Evolutionary conservation across 2,888 invertebrate species (phyloP).

Genomic region (Drosophila kambysellisi): DNA sequence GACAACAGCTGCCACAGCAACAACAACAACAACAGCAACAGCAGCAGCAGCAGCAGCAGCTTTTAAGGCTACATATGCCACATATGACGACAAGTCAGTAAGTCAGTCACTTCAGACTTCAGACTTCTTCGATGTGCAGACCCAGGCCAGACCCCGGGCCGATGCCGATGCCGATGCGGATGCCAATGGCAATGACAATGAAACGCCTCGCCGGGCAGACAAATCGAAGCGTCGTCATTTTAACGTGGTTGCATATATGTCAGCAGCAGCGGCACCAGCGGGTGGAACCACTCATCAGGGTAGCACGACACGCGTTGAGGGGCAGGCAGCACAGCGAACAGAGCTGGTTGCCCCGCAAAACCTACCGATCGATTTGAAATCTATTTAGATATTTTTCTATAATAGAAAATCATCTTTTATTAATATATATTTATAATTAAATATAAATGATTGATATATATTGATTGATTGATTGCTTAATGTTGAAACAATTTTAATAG

Average conservation of each 20-base stretch:
- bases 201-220: conserved; percentile 64
- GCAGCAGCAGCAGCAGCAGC: conserved; percentile 19
- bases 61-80: conserved; percentile 50
- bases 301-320: neutral
- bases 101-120: conserved; percentile 18
- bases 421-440: neutral
- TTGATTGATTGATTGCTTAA: too few relatives aligned
- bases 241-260: neutral
- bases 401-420: neutral
- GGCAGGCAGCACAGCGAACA: neutral
- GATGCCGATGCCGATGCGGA: conserved; percentile 49
- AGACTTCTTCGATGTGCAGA: conserved; percentile 41
- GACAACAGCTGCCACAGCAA: conserved; percentile 57
- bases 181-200: conserved; percentile 57
- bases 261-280: conserved; percentile 9
- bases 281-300: conserved; percentile 15
- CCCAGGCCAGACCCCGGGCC: conserved; percentile 7
- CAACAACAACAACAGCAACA: conserved; percentile 24
- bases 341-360: neutral
- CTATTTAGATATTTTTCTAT: neutral
- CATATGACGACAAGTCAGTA: conserved; percentile 60
- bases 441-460: neutral
- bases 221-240: conserved; percentile 62
- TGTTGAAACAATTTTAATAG: neutral
- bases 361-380: neutral